A percentile compares a stretch with the other conserved stretches of the same genome.
These are phyloP conservation scores for Sciaenops ocellatus DNA, from an alignment of 2,797 vertebrate species.

Conservation along the genomic window DNA sequence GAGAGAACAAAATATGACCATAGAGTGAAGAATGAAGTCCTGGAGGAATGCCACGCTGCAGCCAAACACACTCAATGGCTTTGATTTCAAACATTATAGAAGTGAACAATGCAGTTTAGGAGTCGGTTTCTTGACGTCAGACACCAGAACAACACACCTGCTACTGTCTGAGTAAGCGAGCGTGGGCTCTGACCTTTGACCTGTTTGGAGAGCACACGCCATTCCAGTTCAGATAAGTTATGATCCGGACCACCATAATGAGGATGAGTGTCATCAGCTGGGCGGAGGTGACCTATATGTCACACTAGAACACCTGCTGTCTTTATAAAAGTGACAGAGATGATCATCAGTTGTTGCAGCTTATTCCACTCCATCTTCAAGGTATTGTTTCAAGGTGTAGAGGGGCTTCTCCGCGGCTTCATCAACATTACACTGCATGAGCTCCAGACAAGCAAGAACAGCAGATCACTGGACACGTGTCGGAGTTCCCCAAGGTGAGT, in stretches of 20 bases:
- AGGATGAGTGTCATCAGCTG: conserved; percentile 54
- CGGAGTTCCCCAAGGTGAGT: conserved; percentile 58
- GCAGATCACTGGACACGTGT: conserved; percentile 31
- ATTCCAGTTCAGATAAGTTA: conserved; percentile 14
- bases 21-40: neutral
- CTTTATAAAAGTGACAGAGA: conserved; percentile 54
- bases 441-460: conserved; percentile 23
- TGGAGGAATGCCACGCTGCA: neutral
- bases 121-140: conserved; percentile 14
- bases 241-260: conserved; percentile 62
- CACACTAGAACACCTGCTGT: conserved; percentile 64
- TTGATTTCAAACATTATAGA: conserved; percentile 7
- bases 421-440: conserved; percentile 43
- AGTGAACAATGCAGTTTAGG: conserved; percentile 10
- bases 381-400: conserved; percentile 11
- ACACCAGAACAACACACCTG: conserved; percentile 65
- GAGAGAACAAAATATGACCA: neutral
- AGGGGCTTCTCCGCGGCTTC: conserved; percentile 22
- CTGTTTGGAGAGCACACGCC: conserved; percentile 12
- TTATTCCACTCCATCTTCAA: conserved; percentile 9
- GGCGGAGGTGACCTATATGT: conserved; percentile 46
- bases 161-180: conserved; percentile 53
- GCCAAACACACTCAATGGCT: neutral
- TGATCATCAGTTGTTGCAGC: neutral
- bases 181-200: conserved; percentile 57